Evolutionary conservation across 2,888 invertebrate genomes (phyloP), one percentile per base, ranked within the genome.

Genomic region (Deilephila elpenor): DNA sequence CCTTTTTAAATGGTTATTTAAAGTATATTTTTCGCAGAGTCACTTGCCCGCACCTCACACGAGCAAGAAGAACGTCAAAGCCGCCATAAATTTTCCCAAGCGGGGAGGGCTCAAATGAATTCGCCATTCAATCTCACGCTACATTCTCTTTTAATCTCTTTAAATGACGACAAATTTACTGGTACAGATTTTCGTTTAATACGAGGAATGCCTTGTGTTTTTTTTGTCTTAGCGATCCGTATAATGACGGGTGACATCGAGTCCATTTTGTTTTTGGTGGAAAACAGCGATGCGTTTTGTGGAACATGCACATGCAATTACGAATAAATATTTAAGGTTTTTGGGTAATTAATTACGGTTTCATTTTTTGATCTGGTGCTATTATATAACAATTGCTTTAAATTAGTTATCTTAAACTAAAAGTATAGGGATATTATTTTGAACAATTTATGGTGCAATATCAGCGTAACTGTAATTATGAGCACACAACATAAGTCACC

Each of bases 91-190:
- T 92, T 90, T 84, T 78, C 79, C 80, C 79, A 84, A 85, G 83
- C 84, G 81, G 79, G 80, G 83, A 85, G 82, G 87, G 86, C 85
- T 88, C 87, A 88, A 90, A 92, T 88, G 86, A 91, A 92, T 91
- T 90, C 86, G 86, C 91, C 86, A 86, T 92, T 90, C 92, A 92
- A 93, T 93, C 89, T 92, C 90, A 92, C 90, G 91, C 88, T 90
- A 91, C 91, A 92, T 91, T 92, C 89, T 91, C 90, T 91, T 92
- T 91, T 92, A 93, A 93, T 92, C 91, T 91, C 82, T 91, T 89
- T 87, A 89, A 91, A 90, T 89, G 91, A 89, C 90, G 92, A 91
- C 91, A 91, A 91, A 93, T 93, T 91, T 92, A 92, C 89, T 91
- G 91, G 85, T 88, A 86, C 87, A 88, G 87, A 89, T 89, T 91